A percentile compares a stretch with the other conserved stretches of the same genome.
phyloP scores from a whole-genome alignment of 2,888 invertebrate species.

The Anticlea derivata region DNA sequence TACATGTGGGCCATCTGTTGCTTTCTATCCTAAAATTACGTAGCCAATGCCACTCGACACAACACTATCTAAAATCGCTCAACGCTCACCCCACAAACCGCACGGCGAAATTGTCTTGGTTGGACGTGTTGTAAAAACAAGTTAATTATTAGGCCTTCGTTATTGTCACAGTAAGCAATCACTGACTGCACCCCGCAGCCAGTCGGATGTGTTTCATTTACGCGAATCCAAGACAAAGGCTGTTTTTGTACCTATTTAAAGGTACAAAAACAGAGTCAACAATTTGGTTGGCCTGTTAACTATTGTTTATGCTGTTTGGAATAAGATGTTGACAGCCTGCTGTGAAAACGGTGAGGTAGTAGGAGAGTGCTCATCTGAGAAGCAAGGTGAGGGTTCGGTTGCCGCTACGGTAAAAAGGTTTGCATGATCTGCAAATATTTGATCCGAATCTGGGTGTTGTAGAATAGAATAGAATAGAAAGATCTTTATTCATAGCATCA shows the following conservation, averaged over 20 bases:
- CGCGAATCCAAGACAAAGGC: slow-evolving; percentile 35
- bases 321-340: slow-evolving; percentile 14
- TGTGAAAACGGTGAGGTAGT: neutral
- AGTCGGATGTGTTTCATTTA: slow-evolving; percentile 42
- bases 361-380: too few species aligned
- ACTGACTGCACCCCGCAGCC: slow-evolving; percentile 54
- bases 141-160: slow-evolving; percentile 65
- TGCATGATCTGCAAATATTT: too few species aligned
- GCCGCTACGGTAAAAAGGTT: too few species aligned
- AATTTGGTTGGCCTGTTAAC: slow-evolving; percentile 20
- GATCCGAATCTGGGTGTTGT: too few species aligned
- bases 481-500: too few species aligned
- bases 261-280: slow-evolving; percentile 15
- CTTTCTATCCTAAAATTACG: too few species aligned
- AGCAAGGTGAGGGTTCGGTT: slow-evolving; percentile 2
- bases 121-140: slow-evolving; percentile 64
- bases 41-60: too few species aligned
- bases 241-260: neutral
- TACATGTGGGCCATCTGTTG: too few species aligned
- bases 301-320: slow-evolving; percentile 17
- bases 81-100: slow-evolving; percentile 11
- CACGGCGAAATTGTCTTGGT: slow-evolving; percentile 40
- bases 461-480: too few species aligned
- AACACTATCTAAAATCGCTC: slow-evolving; percentile 8
- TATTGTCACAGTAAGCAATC: slow-evolving; percentile 66